A percentile compares a stretch with the other conserved stretches of the same genome.
Evolutionary conservation across 2,888 invertebrate species (phyloP).

Genomic region (Stratiomys singularior): DNA sequence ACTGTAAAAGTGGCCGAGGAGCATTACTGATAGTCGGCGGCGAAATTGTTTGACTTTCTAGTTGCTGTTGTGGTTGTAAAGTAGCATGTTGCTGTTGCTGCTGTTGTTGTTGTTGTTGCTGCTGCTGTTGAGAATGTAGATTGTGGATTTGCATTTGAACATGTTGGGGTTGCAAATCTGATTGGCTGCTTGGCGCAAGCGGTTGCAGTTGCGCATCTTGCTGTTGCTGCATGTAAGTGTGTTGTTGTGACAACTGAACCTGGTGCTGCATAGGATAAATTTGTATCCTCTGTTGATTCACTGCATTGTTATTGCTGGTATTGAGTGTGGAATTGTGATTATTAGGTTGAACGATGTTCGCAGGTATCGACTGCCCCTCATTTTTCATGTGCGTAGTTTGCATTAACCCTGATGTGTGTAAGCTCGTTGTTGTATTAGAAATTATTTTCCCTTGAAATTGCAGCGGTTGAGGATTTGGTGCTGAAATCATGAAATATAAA

Average conservation of each 20-base stretch:
- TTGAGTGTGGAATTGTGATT: constrained; percentile 59
- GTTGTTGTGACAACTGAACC: constrained; percentile 49
- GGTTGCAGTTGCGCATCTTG: constrained; percentile 44
- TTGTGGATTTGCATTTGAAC: constrained; percentile 51
- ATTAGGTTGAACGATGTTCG: constrained; percentile 64
- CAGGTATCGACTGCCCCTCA: constrained; percentile 57
- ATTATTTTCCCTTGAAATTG: constrained; percentile 18
- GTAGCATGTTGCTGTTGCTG: constrained; percentile 49
- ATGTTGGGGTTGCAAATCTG: constrained; percentile 45
- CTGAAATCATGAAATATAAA: background rate
- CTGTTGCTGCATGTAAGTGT: constrained; percentile 52
- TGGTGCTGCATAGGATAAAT: constrained; percentile 63
- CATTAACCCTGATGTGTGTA: constrained; percentile 35
- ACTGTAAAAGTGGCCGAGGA: constrained; percentile 11
- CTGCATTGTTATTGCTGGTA: constrained; percentile 43
- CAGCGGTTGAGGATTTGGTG: background rate
- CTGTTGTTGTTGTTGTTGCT: constrained; percentile 49
- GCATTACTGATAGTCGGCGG: background rate
- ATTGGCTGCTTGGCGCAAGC: constrained; percentile 51
- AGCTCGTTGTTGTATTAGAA: constrained; percentile 45
- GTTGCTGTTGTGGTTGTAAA: constrained; percentile 50
- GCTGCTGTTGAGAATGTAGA: constrained; percentile 49
- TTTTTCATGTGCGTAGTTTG: constrained; percentile 50
- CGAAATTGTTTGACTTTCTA: constrained; percentile 36
- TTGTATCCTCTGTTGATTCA: constrained; percentile 59